These are phyloP conservation scores for Mareca strepera DNA, from an alignment of 2,797 vertebrate genomes.

Conservation along the genomic window DNA sequence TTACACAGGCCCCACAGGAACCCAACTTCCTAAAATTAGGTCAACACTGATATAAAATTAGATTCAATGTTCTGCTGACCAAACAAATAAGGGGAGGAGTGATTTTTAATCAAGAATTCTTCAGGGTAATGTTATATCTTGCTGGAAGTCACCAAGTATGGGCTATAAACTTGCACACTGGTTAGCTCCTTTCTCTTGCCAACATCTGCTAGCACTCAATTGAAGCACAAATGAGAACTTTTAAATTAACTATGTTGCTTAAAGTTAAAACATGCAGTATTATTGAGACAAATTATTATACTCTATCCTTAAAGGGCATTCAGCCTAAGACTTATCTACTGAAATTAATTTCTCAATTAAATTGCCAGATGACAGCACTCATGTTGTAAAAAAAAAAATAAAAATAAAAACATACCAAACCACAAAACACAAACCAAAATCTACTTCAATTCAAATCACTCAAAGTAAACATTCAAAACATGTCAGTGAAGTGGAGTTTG, in stretches of 20 bases:
- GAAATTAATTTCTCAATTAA: background rate
- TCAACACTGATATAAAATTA: constrained; percentile 53
- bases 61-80: constrained; percentile 60
- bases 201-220: background rate
- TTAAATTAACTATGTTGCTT: background rate
- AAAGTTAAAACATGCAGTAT: background rate
- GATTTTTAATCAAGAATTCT: constrained; percentile 45
- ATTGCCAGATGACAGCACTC: background rate
- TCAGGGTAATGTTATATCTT: background rate
- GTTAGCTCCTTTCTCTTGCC: background rate
- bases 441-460: background rate
- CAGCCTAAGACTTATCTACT: background rate
- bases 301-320: background rate
- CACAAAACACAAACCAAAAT: background rate
- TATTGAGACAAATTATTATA: background rate
- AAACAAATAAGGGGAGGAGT: constrained; percentile 9
- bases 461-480: background rate
- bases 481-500: background rate
- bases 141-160: background rate
- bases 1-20: background rate
- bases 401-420: too few relatives aligned
- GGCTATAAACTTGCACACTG: background rate
- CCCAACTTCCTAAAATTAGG: constrained; percentile 52
- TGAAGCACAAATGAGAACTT: background rate
- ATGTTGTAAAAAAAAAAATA: background rate